Evolutionary conservation across 2,888 invertebrate genomes (phyloP).

Genomic region (Leucozona laternaria): DNA sequence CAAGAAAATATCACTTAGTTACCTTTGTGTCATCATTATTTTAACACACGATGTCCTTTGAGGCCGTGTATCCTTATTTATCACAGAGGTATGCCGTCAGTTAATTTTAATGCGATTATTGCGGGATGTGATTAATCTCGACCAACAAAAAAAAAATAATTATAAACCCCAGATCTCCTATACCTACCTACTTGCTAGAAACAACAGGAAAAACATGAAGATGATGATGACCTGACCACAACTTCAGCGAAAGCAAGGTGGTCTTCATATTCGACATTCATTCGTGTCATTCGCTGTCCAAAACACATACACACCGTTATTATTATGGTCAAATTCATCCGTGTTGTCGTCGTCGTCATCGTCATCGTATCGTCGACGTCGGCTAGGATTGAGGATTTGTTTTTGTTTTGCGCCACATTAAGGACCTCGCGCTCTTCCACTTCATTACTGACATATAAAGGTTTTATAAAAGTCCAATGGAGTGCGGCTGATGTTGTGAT

Average conservation of each 20-base stretch:
- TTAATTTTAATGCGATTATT: constrained; percentile 73
- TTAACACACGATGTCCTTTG: constrained; percentile 54
- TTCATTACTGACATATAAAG: constrained; percentile 63
- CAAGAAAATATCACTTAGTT: not conserved
- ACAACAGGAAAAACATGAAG: constrained; percentile 34
- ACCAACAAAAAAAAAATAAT: constrained; percentile 20
- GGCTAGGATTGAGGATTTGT: constrained; percentile 20
- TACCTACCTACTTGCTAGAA: not conserved
- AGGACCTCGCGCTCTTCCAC: constrained; percentile 64
- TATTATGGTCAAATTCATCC: constrained; percentile 57
- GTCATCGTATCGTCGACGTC: not conserved
- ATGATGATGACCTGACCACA: constrained; percentile 62
- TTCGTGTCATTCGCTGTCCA: constrained; percentile 53
- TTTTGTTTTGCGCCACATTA: constrained; percentile 46
- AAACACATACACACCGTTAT: constrained; percentile 47
- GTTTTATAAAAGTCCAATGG: constrained; percentile 52
- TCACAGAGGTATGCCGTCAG: constrained; percentile 52
- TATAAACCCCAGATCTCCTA: not conserved
- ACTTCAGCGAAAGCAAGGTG: constrained; percentile 49
- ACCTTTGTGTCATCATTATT: constrained; percentile 41
- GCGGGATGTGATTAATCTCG: constrained; percentile 66
- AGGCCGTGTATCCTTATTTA: constrained; percentile 53
- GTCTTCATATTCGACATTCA: constrained; percentile 57
- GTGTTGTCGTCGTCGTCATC: not conserved
- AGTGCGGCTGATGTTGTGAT: constrained; percentile 71